A percentile compares a stretch with the other conserved stretches of the same genome.
Evolutionary conservation across 2,888 invertebrate genomes (phyloP).

Genomic region (Harpagoxenus sublaevis): DNA sequence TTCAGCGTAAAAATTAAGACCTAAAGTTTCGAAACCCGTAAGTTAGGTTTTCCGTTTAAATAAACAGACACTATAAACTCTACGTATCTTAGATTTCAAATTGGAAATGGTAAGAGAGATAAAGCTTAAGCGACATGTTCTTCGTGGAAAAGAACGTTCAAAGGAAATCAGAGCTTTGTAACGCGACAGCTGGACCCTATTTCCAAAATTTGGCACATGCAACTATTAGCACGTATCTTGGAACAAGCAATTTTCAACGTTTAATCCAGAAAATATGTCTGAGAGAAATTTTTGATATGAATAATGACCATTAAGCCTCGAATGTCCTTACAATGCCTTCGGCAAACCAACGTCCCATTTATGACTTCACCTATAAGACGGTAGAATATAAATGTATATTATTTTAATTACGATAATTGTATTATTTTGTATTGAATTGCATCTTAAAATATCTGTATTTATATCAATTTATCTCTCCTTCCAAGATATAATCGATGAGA

Average conservation of each 20-base stretch:
- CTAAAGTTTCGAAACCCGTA: neutral
- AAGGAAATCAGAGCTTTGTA: constrained; percentile 58
- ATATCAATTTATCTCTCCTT: neutral
- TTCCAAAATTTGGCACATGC: constrained; percentile 70
- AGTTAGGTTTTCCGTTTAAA: neutral
- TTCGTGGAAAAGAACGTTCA: constrained; percentile 36
- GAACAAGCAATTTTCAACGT: constrained; percentile 51
- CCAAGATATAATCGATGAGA: neutral
- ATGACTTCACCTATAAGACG: constrained; percentile 87
- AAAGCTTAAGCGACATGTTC: constrained; percentile 14
- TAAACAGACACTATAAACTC: constrained; percentile 1
- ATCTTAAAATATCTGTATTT: neutral
- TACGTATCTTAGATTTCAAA: constrained; percentile 1
- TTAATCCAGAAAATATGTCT: constrained; percentile 84
- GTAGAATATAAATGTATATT: constrained; percentile 4
- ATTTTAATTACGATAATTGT: neutral
- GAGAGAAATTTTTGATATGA: constrained; percentile 86
- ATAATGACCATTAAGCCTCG: constrained; percentile 92
- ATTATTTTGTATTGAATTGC: neutral
- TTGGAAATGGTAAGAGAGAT: constrained; percentile 1
- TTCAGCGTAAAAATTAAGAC: constrained; percentile 20
- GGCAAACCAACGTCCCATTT: constrained; percentile 92
- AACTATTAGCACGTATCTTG: constrained; percentile 63
- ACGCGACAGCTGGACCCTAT: constrained; percentile 71
- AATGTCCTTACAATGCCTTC: constrained; percentile 91